Evolutionary conservation across 2,888 invertebrate genomes (phyloP), one percentile per base, ranked within the genome.

Genomic region (Nowickia ferox): DNA sequence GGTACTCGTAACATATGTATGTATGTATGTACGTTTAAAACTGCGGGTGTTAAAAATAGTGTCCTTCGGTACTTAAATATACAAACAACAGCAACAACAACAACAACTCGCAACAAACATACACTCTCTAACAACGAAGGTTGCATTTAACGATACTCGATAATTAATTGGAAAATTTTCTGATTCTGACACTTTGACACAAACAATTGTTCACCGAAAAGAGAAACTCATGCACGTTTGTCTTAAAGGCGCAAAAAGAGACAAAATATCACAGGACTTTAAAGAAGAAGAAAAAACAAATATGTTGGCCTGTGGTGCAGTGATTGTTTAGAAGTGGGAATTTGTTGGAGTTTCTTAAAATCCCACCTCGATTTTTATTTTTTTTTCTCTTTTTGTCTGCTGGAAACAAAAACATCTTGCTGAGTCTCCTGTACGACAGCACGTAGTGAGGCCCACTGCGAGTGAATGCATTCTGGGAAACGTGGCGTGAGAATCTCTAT

Each of bases 251-350:
- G 8, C 44, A 17, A 38, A 84, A 30, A 68, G 51, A 55, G 42
- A 44, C 19, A 61, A 61, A 68, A 63, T 59, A 42, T 51, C 30
- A 38, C 55, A n/a, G 19, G 48, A 72, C 51, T 40, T 53, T 51
- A 38, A 9, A 63, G 13, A 17, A n/a, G n/a, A 57, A 65, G 42
- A 44, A 40, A 63, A 30, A 17, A 30, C 30, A 30, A 30, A 30
- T 30, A 2, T 48, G 57, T 57, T 76, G 4, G 76, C 84, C 84
- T 83, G 83, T 53, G 42, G 78, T 57, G 74, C 46, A 10, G 66
- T 44, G 61, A 78, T 88, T 88, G 86, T 88, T 83, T 59, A 59
- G 69, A 84, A 77, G 88, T 88, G 88, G 86, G 87, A 87, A 84
- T 78, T 87, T 87, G 75, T 82, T 59, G 65, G 75, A 79, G 76